phyloP scores from a whole-genome alignment of 2,113 vertebrate genomes.

The Ophthalmolycus amberensis region DNA sequence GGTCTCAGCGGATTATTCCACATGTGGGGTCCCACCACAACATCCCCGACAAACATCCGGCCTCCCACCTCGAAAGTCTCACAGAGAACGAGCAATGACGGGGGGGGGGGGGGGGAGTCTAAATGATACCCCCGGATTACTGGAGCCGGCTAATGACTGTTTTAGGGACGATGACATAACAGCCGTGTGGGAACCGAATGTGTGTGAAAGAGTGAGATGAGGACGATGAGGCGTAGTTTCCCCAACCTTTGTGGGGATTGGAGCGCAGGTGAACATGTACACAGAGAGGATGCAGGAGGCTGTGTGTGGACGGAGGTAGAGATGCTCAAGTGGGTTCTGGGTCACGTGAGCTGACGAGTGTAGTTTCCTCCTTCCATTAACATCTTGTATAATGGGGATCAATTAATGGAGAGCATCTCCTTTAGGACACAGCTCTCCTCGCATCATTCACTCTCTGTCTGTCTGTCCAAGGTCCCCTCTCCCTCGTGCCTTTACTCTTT shows the following conservation, averaged over 20 bases:
- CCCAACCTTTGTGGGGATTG: conserved; percentile 25
- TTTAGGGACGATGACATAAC: conserved; percentile 63
- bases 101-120: neutral
- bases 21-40: conserved; percentile 69
- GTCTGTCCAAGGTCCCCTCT: conserved; percentile 13
- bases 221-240: conserved; percentile 42
- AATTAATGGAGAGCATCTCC: conserved; percentile 41
- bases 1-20: conserved; percentile 56
- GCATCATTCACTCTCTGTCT: neutral
- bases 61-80: conserved; percentile 63
- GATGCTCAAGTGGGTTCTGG: no score
- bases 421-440: neutral
- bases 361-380: neutral
- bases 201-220: conserved; percentile 38
- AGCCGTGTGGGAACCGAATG: conserved; percentile 52
- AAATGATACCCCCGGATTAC: conserved; percentile 30
- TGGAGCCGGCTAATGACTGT: conserved; percentile 76
- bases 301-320: neutral
- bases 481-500: neutral
- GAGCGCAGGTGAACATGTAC: conserved; percentile 31
- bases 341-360: neutral
- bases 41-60: conserved; percentile 38
- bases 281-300: conserved; percentile 16
- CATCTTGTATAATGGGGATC: conserved; percentile 43
- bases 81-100: conserved; percentile 9